Evolutionary conservation across 2,113 vertebrate genomes (phyloP).

Genomic region (Oxygymnocypris stewartii): DNA sequence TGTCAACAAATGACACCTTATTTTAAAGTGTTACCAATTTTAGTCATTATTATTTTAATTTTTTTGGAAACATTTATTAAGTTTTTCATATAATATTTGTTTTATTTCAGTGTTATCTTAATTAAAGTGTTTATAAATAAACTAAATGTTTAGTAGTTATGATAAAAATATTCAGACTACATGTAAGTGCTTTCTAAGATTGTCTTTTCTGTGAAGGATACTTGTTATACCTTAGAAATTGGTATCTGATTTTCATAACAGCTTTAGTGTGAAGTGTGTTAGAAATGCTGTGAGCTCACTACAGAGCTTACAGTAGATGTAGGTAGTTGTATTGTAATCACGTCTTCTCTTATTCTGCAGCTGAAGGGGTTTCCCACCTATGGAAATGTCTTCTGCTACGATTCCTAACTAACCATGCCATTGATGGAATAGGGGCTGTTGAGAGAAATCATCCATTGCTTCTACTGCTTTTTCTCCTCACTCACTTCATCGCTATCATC

Average conservation of each 20-base stretch:
- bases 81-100: not conserved
- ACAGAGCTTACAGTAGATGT: not conserved
- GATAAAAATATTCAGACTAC: not conserved
- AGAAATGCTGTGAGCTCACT: not conserved
- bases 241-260: not conserved
- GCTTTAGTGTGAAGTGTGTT: no score
- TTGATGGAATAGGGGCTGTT: not conserved
- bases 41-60: no score
- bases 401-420: slow-evolving; percentile 15
- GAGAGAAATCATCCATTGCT: slow-evolving; percentile 8
- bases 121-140: not conserved
- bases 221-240: not conserved
- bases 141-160: not conserved
- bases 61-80: no score
- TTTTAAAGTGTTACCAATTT: not conserved
- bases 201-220: not conserved
- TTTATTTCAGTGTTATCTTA: not conserved
- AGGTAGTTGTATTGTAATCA: not conserved
- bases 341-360: not conserved
- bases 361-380: not conserved
- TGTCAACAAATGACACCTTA: no score
- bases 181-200: not conserved
- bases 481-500: slow-evolving; percentile 17
- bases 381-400: not conserved
- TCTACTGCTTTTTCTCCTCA: slow-evolving; percentile 22